Evolutionary conservation across 2,797 vertebrate genomes (phyloP).

Genomic region (Melanotaenia boesemani): DNA sequence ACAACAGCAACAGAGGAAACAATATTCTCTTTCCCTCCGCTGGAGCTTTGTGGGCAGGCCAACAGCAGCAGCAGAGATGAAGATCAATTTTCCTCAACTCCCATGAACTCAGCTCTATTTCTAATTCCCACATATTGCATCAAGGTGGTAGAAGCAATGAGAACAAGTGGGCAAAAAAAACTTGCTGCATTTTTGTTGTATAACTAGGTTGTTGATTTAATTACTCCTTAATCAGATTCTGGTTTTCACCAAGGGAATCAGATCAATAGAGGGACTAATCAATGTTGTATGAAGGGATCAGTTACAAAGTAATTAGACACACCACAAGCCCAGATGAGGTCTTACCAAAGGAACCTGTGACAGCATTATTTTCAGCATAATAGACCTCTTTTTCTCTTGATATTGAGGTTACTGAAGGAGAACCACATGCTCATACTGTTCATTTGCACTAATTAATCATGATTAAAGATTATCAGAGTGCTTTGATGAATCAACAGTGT

Average conservation of each 20-base stretch:
- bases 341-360: slow-evolving; percentile 44
- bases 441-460: slow-evolving; percentile 63
- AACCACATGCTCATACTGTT: slow-evolving; percentile 50
- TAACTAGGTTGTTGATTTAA: slow-evolving; percentile 70
- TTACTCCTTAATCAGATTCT: slow-evolving; percentile 70
- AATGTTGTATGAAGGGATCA: slow-evolving; percentile 70
- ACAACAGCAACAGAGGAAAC: slow-evolving; percentile 60
- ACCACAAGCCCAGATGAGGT: slow-evolving; percentile 46
- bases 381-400: slow-evolving; percentile 27
- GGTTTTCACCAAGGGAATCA: slow-evolving; percentile 63
- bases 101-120: slow-evolving; percentile 67
- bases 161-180: slow-evolving; percentile 18
- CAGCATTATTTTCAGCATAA: slow-evolving; percentile 39
- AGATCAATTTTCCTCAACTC: slow-evolving; percentile 77
- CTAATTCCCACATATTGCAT: slow-evolving; percentile 69
- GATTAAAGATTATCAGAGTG: slow-evolving; percentile 58
- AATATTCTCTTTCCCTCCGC: slow-evolving; percentile 45
- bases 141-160: slow-evolving; percentile 46
- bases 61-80: slow-evolving; percentile 60
- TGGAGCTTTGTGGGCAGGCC: slow-evolving; percentile 59
- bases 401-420: slow-evolving; percentile 38
- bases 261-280: slow-evolving; percentile 81
- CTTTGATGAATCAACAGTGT: slow-evolving; percentile 69
- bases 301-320: slow-evolving; percentile 79
- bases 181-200: slow-evolving; percentile 50